Conservation (phyloP, 2,797 vertebrate species). For the Cuniculus paca region DNA sequence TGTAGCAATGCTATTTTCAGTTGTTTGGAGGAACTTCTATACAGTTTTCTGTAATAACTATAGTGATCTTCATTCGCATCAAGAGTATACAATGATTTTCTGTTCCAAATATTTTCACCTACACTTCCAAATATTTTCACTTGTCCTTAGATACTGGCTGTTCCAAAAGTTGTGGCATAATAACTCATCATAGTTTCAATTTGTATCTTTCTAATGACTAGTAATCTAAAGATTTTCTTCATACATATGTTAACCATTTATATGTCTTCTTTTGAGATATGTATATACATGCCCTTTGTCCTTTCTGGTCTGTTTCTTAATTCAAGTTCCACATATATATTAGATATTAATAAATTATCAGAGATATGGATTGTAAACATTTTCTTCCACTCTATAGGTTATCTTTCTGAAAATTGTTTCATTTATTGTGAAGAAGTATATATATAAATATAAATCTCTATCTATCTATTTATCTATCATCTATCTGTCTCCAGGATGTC, state of each 20-base stretch:
- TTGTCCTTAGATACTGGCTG: neutral
- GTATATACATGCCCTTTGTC: neutral
- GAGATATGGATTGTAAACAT: neutral
- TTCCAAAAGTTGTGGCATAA: neutral
- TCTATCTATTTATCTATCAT: too few relatives aligned
- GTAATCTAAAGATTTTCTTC: neutral
- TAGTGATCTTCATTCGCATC: neutral
- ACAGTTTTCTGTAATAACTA: neutral
- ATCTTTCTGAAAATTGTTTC: neutral
- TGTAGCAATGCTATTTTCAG: neutral
- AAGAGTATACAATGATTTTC: neutral
- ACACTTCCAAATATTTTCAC: too few relatives aligned
- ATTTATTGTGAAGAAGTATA: neutral
- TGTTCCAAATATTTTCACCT: neutral
- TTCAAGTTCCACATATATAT: too few relatives aligned
- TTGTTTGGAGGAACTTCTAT: neutral
- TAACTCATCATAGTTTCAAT: neutral
- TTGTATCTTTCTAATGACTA: neutral
- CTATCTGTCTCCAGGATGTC: neutral
- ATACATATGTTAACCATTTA: neutral
- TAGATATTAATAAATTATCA: neutral
- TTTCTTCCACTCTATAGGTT: neutral
- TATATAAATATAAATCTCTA: neutral
- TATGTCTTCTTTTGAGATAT: neutral
- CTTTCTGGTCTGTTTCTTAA: neutral